A percentile compares a stretch with the other conserved stretches of the same genome.
Evolutionary conservation across 2,888 invertebrate genomes (phyloP).

Genomic region (Cyclophora albipunctata): DNA sequence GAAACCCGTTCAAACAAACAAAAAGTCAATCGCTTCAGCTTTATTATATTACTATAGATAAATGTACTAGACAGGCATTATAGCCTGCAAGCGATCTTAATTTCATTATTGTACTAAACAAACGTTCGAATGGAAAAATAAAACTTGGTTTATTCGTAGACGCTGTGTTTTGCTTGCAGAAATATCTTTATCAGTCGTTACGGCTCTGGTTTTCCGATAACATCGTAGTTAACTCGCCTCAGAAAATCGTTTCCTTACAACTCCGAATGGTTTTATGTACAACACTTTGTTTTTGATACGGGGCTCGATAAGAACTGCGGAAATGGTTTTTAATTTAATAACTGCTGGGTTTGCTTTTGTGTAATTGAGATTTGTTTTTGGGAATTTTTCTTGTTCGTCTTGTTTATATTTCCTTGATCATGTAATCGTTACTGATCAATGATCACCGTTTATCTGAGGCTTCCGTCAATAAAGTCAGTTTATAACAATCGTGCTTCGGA

Average conservation of each 20-base stretch:
- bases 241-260: slow-evolving; percentile 32
- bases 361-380: too few relatives aligned
- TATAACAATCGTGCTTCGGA: too few relatives aligned
- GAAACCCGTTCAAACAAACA: too few relatives aligned
- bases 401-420: too few relatives aligned
- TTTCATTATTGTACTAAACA: neutral
- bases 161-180: slow-evolving; percentile 1
- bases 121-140: neutral
- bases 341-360: neutral
- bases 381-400: too few relatives aligned
- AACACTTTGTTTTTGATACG: slow-evolving; percentile 10
- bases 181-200: slow-evolving; percentile 20
- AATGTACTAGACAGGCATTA: too few relatives aligned
- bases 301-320: neutral
- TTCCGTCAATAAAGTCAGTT: too few relatives aligned
- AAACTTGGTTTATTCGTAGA: neutral
- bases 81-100: neutral
- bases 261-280: slow-evolving; percentile 24
- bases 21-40: too few relatives aligned
- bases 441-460: too few relatives aligned
- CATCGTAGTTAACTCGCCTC: slow-evolving; percentile 34
- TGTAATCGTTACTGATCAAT: too few relatives aligned
- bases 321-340: too few relatives aligned
- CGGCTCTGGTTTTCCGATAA: slow-evolving; percentile 29
- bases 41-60: too few relatives aligned